A percentile compares a stretch with the other conserved stretches of the same genome.
These are phyloP conservation scores for Esox masquinongy DNA, from an alignment of 2,797 vertebrate genomes.

Conservation along the genomic window DNA sequence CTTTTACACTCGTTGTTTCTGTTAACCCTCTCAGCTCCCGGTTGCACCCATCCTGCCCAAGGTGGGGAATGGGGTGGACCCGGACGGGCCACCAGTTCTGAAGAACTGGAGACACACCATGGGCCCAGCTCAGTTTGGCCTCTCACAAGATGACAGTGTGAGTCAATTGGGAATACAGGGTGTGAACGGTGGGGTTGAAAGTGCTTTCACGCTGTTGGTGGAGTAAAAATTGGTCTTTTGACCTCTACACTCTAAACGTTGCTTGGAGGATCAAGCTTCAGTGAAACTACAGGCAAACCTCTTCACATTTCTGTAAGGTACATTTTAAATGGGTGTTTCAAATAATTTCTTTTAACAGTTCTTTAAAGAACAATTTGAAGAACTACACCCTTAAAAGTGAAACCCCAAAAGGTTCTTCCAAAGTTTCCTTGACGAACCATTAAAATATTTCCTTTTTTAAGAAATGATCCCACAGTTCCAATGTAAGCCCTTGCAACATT, in stretches of 20 bases:
- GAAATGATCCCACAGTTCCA: too few relatives aligned
- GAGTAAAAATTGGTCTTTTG: not conserved
- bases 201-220: not conserved
- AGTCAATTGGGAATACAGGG: conserved; percentile 6
- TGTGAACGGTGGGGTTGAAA: not conserved
- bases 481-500: too few relatives aligned
- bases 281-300: too few relatives aligned
- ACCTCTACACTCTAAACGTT: too few relatives aligned
- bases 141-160: conserved; percentile 46
- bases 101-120: conserved; percentile 64
- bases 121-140: conserved; percentile 5
- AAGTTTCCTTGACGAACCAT: not conserved
- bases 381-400: too few relatives aligned
- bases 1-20: not conserved
- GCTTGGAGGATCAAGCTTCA: too few relatives aligned
- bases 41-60: conserved; percentile 30
- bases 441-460: not conserved
- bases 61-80: conserved; percentile 67
- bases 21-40: conserved; percentile 32
- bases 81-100: conserved; percentile 32
- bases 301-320: too few relatives aligned
- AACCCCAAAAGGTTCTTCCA: too few relatives aligned
- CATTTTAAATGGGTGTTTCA: too few relatives aligned
- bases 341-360: too few relatives aligned
- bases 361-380: too few relatives aligned